Base-by-base conservation (phyloP, 1,140 invertebrate species). In the Drosophila watanabei region DNA sequence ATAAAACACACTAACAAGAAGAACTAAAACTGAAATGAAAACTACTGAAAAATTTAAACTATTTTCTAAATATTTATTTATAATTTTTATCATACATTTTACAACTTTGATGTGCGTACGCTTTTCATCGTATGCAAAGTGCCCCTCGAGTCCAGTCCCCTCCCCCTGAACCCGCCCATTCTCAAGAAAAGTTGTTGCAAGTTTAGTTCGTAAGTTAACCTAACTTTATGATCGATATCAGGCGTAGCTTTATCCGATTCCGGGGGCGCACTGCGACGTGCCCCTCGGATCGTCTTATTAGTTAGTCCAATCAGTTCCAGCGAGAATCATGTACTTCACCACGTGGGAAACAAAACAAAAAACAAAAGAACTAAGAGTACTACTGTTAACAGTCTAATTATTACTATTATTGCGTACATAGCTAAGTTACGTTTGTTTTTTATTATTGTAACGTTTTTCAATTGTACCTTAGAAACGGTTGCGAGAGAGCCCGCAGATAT, bases 21-120 rank as follows among this genome's bases (percentile, higher is more conserved):
- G 54, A 78, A 71, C 56, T 59, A 71, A 63, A 70, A 79, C 64
- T 48, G 32, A 70, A 46, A 70, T 30, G 37, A 79, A 70, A 79
- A 62, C 57, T 41, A 70, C 57, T 41, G 60, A 56, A 77, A 52
- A 72, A 65, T 75, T 57, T 56, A 68, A 90, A 90, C 86, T 89
- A 89, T 85, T 89, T 90, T 77, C 76, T 90, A 90, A 86, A 90
- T 90, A 90, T 90, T 90, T 90, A 90, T 90, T 90, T 86, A 80
- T 82, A 90, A 86, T 77, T 84, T 76, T 51, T 83, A 75, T 83
- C 80, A 82, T 82, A 88, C 49, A 80, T 80, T 73, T 80, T 86
- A 86, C 52, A 78, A 79, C 61, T 73, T 87, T 71, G 75, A 54
- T 64, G 71, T 79, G 73, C 51, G 69, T 86, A 82, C 83, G 65